Conservation (phyloP, 2,113 vertebrate species). For the Xenopus laevis region DNA sequence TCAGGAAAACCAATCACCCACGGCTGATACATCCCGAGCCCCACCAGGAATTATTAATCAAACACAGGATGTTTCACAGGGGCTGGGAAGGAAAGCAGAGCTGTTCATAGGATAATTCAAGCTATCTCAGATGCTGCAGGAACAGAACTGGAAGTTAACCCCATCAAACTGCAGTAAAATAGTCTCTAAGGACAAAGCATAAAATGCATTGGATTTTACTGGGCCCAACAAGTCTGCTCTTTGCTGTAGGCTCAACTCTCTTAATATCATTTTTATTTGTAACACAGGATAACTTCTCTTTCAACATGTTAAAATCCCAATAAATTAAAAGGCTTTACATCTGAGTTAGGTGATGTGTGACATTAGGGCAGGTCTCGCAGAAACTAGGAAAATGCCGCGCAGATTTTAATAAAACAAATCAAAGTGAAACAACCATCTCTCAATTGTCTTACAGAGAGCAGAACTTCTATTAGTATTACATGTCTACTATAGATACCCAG, state of each 20-base stretch:
- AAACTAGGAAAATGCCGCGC: too few relatives aligned
- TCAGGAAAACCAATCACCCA: constrained; percentile 33
- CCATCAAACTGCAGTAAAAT: not conserved
- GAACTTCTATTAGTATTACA: too few relatives aligned
- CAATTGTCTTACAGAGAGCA: too few relatives aligned
- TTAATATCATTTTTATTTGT: not conserved
- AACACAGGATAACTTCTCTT: not conserved
- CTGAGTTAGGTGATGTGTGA: too few relatives aligned
- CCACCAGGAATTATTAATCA: constrained; percentile 45
- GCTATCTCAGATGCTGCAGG: not conserved
- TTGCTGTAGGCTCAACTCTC: not conserved
- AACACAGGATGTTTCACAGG: constrained; percentile 22
- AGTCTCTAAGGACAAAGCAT: not conserved
- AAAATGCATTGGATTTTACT: not conserved
- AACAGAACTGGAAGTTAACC: not conserved
- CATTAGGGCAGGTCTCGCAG: too few relatives aligned
- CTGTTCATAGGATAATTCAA: constrained; percentile 20
- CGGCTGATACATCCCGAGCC: constrained; percentile 32
- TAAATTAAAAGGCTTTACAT: too few relatives aligned
- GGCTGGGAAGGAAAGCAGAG: not conserved
- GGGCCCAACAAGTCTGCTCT: not conserved
- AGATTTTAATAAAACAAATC: too few relatives aligned
- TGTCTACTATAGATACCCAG: too few relatives aligned
- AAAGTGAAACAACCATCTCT: too few relatives aligned
- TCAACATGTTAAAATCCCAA: not conserved